phyloP scores from a whole-genome alignment of 2,888 invertebrate genomes.

The Ectropis crepuscularia region DNA sequence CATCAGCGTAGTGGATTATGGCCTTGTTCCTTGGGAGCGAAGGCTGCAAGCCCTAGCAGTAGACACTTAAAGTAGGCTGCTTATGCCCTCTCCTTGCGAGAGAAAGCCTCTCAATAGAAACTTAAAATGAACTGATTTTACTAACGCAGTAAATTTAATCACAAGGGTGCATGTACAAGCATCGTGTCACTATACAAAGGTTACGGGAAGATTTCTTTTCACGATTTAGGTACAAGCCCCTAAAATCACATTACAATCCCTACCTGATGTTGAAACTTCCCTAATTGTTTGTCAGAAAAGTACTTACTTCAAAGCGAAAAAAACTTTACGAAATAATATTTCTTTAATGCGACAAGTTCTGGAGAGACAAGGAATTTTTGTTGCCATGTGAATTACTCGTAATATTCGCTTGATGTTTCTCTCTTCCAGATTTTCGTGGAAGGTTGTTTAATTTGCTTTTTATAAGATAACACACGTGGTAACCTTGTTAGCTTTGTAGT shows the following conservation, averaged over 20 bases:
- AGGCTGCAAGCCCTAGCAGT: too few relatives aligned
- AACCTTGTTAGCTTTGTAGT: background rate
- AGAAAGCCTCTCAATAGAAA: too few relatives aligned
- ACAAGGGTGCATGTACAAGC: too few relatives aligned
- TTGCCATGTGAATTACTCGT: slow-evolving; percentile 26
- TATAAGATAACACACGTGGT: background rate
- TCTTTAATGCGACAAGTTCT: slow-evolving; percentile 17
- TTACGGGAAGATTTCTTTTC: too few relatives aligned
- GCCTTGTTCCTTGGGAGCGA: too few relatives aligned
- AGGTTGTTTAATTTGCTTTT: slow-evolving; percentile 6
- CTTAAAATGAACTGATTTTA: too few relatives aligned
- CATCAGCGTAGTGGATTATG: too few relatives aligned
- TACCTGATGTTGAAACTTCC: slow-evolving; percentile 18
- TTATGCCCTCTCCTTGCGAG: too few relatives aligned
- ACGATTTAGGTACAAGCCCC: background rate
- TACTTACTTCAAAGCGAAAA: slow-evolving; percentile 26
- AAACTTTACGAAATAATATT: slow-evolving; percentile 25
- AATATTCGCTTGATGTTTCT: slow-evolving; percentile 16
- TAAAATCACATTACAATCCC: slow-evolving; percentile 13
- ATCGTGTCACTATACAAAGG: too few relatives aligned
- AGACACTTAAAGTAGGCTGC: too few relatives aligned
- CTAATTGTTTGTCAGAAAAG: slow-evolving; percentile 28
- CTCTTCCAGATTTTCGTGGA: background rate
- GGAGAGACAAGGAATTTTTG: slow-evolving; percentile 18
- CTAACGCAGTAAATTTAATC: too few relatives aligned